Evolutionary conservation across 2,113 vertebrate genomes (phyloP), one percentile per base, ranked within the genome.

Genomic region (Isichthys henryi): DNA sequence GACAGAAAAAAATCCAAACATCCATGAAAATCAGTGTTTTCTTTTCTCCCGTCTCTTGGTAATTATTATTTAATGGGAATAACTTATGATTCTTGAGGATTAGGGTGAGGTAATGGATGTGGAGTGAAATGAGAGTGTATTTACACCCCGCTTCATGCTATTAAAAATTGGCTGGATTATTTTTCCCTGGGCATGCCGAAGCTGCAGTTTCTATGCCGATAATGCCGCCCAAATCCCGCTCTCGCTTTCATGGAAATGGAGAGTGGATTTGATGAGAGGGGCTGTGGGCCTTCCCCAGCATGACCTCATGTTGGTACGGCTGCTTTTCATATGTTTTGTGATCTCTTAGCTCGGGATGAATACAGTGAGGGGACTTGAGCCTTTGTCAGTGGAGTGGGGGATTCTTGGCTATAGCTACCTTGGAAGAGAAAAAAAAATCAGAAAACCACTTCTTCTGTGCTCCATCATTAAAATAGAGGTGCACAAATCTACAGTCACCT

Each of bases 1-100:
- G 94, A 93, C 91, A 91, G 87, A 92, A 93, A 94, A 92, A 90
- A 88, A 92, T 90, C 87, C 89, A 94, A 94, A 94, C 92, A 93
- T 93, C 94, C 93, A 95, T 95, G 95, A 94, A 95, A 95, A 95
- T 95, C 74, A 95, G 92, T 95, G 94, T 96, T 95, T 96, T 95
- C 91, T 94, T 92, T 93, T 93, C 92, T 93, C 94, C 91, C 31
- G 91, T 93, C 94, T 93, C 93, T 87, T 93, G 93, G 92, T 95
- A 93, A 95, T 95, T 94, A 94, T 92, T 92, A 95, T 95, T 96
- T 94, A 90, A 96, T 96, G 95, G 95, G 93, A 96, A 95, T 95
- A 94, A 94, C 94, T 95, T 94, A 94, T 91, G 84, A 92, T 95
- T 93, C 93, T 94, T 92, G 93, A 92, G 92, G 94, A 95, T 93